phyloP scores from a whole-genome alignment of 2,888 invertebrate species.

The Leucophenga maculata region DNA sequence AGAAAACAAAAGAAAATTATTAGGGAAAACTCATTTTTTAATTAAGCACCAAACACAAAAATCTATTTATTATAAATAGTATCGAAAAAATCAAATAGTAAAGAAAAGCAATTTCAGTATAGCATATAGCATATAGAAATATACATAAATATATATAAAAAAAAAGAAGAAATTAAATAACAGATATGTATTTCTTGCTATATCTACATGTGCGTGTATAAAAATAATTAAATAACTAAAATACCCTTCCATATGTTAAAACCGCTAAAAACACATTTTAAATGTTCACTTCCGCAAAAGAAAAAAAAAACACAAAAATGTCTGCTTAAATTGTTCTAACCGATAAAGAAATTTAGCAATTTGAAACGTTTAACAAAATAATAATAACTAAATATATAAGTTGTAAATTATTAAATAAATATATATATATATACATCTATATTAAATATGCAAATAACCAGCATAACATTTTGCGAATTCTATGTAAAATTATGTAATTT shows the following conservation, averaged over 20 bases:
- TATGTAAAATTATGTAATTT: constrained; percentile 20
- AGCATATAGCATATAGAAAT: not conserved
- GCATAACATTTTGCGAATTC: not conserved
- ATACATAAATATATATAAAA: constrained; percentile 8
- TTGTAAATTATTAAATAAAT: constrained; percentile 14
- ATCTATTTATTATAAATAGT: constrained; percentile 5
- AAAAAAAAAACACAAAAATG: not conserved
- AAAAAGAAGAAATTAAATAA: constrained; percentile 13
- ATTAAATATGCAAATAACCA: constrained; percentile 5
- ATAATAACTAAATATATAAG: constrained; percentile 13
- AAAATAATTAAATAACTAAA: not conserved
- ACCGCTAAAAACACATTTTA: too few species aligned
- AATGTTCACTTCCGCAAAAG: too few species aligned
- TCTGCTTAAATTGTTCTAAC: not conserved
- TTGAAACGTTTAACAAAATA: constrained; percentile 14
- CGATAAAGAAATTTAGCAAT: constrained; percentile 7
- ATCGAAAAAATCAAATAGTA: not conserved
- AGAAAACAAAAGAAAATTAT: constrained; percentile 13
- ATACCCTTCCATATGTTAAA: not conserved
- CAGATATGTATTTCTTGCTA: not conserved
- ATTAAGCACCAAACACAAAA: constrained; percentile 21
- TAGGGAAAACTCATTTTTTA: constrained; percentile 34
- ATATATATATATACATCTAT: not conserved
- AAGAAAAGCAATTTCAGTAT: constrained; percentile 24
- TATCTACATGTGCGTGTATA: not conserved